Base-by-base conservation (phyloP, 2,113 vertebrate genomes). In the Heteronetta atricapilla region DNA sequence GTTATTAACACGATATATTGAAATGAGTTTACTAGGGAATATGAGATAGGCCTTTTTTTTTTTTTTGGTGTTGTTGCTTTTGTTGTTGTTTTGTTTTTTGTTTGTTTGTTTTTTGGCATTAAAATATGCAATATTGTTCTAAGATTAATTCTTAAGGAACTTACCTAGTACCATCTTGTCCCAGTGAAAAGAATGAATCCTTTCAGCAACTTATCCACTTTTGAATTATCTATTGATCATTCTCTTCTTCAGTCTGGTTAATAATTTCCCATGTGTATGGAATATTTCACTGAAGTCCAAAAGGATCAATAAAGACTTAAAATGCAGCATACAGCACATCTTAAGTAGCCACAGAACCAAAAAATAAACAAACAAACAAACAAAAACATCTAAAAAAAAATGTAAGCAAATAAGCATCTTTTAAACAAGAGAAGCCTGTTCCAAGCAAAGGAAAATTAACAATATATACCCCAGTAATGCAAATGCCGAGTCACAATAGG, bases 161-260 rank as follows among this genome's bases (percentile, higher is more conserved):
- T 62, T 11, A 11, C 7, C 4, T 31, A 0, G 2, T 33, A 44
- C 8, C 4, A 1, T 18, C 2, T 60, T 40, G 77, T 66, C 19
- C 19, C 4, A 0, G 1, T 36, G 33, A 69, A 69, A 19, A 56
- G 34, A n/a, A n/a, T n/a, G n/a, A 8, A 69, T 12, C 7, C 6
- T 40, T 69, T 50, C 62, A 79, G 23, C 6, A 75, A 6, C 6
- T 63, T 34, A 38, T 8, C 22, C 22, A 38, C 4, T 6, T 82
- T 66, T 82, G 17, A 78, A 70, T 79, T 90, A 4, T 78, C 36
- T 58, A 13, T 62, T 46, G 34, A n/a, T 81, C 3, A 56, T 69
- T 2, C 3, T 40, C 5, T 66, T 66, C 20, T 75, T 13, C 53
- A 50, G 26, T 67, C 38, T 67, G 4, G 4, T 67, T 74, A 53